These are phyloP conservation scores for Phocides pigmalion DNA, from an alignment of 1,140 invertebrate species.

Conservation along the genomic window DNA sequence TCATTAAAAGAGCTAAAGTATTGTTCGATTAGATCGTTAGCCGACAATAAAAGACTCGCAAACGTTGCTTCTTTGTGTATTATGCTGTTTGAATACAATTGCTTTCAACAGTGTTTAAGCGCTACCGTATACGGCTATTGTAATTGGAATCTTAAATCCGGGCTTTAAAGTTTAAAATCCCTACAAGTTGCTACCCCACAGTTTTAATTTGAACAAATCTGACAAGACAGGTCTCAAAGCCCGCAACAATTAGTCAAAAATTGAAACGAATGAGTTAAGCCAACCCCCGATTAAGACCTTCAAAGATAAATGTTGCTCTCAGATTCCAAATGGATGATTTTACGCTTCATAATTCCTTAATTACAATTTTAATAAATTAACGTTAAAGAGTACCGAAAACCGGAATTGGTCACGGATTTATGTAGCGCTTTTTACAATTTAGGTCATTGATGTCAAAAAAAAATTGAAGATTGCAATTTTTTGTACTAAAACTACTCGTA, in stretches of 20 bases:
- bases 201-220: slow-evolving; percentile 36
- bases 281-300: slow-evolving; percentile 32
- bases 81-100: slow-evolving; percentile 34
- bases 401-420: slow-evolving; percentile 33
- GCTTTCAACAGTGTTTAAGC: slow-evolving; percentile 9
- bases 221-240: slow-evolving; percentile 29
- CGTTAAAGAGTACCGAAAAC: slow-evolving; percentile 17
- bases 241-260: slow-evolving; percentile 49
- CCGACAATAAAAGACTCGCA: slow-evolving; percentile 17
- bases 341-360: slow-evolving; percentile 36
- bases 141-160: slow-evolving; percentile 2
- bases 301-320: slow-evolving; percentile 45
- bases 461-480: slow-evolving; percentile 4
- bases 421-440: slow-evolving; percentile 18
- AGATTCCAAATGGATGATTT: slow-evolving; percentile 37
- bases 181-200: not conserved
- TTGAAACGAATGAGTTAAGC: slow-evolving; percentile 45
- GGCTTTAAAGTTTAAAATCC: slow-evolving; percentile 27
- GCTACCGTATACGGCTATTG: not conserved
- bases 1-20: slow-evolving; percentile 20
- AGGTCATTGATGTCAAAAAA: slow-evolving; percentile 20
- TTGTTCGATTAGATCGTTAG: slow-evolving; percentile 28
- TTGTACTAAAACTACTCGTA: slow-evolving; percentile 1
- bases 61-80: slow-evolving; percentile 22
- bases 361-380: slow-evolving; percentile 54